Conservation (phyloP, 2,797 vertebrate genomes). For the Spea hammondii region DNA sequence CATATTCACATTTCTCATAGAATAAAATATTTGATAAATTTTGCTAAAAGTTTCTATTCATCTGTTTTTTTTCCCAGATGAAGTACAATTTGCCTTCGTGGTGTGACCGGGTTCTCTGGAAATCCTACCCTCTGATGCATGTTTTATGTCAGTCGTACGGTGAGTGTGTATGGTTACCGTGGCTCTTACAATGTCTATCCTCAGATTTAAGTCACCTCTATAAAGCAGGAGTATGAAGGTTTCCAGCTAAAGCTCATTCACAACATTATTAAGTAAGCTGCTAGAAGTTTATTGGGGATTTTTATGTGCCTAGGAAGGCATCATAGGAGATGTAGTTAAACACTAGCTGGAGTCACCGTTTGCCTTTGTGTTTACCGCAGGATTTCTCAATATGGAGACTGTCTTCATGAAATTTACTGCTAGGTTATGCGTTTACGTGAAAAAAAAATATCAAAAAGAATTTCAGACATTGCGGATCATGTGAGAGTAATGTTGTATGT, state of each 20-base stretch:
- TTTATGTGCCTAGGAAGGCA: background rate
- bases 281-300: background rate
- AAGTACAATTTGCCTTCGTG: slow-evolving; percentile 98
- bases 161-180: slow-evolving; percentile 61
- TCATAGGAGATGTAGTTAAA: background rate
- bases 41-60: background rate
- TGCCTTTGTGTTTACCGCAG: background rate
- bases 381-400: too few species aligned
- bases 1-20: too few species aligned
- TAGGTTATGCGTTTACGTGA: too few species aligned
- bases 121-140: slow-evolving; percentile 92
- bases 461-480: too few species aligned
- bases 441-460: too few species aligned
- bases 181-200: too few species aligned
- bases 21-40: too few species aligned
- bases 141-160: slow-evolving; percentile 94
- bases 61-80: slow-evolving; percentile 71
- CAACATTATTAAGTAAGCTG: background rate
- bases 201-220: too few species aligned
- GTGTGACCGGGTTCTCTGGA: slow-evolving; percentile 95
- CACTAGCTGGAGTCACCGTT: background rate
- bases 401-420: too few species aligned
- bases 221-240: too few species aligned
- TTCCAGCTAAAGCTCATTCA: background rate
- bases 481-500: too few species aligned